A percentile compares a stretch with the other conserved stretches of the same genome.
These are phyloP conservation scores for Pseudopipra pipra DNA, from an alignment of 2,113 vertebrate species.

Conservation along the genomic window DNA sequence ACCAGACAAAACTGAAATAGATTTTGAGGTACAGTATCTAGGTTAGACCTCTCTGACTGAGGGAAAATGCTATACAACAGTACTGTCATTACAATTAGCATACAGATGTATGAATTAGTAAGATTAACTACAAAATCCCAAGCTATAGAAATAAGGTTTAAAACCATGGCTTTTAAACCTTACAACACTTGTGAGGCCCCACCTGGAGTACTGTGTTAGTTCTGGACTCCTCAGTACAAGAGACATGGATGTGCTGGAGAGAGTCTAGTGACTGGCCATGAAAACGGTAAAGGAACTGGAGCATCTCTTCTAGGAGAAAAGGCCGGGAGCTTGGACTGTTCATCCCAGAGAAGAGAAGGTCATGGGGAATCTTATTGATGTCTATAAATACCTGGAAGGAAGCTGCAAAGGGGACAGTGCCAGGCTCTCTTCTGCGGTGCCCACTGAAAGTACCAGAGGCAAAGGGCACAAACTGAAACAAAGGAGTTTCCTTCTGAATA, in stretches of 20 bases:
- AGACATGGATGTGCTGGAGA: background rate
- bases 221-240: background rate
- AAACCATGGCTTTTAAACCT: background rate
- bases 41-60: background rate
- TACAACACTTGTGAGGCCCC: background rate
- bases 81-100: background rate
- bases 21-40: background rate
- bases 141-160: background rate
- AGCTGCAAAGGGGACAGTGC: background rate
- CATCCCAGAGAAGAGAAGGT: background rate
- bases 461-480: background rate
- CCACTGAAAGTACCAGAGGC: background rate
- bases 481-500: background rate
- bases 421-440: background rate
- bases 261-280: rapidly evolving
- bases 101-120: background rate
- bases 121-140: background rate
- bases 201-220: background rate
- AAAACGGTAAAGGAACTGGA: background rate
- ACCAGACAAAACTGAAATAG: background rate
- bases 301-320: background rate
- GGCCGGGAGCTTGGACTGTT: background rate
- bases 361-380: too few species aligned
- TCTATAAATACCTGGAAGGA: background rate
- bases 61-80: background rate